Percentiles rank a stretch among this genome's conserved stretches.
Evolutionary conservation across 2,797 vertebrate genomes (phyloP).

Genomic region (Enteromius treurensis): DNA sequence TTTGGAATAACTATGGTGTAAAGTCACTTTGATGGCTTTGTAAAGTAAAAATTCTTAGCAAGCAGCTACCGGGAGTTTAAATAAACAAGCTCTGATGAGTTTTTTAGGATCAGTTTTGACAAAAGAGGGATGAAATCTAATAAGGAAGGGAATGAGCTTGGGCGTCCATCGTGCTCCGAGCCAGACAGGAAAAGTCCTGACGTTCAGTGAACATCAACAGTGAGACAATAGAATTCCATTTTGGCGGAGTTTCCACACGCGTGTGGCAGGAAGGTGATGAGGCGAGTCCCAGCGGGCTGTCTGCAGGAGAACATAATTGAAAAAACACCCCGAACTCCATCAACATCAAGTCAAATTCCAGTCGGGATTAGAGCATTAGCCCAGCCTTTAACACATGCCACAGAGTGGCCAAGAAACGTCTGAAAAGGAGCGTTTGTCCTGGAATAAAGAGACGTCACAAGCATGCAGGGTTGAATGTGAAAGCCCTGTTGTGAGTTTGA

Average conservation of each 20-base stretch:
- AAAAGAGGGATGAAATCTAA: slow-evolving; percentile 7
- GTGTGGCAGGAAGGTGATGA: slow-evolving; percentile 74
- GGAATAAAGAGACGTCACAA: slow-evolving; percentile 21
- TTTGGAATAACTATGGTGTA: neutral
- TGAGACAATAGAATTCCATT: slow-evolving; percentile 53
- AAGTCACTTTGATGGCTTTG: neutral
- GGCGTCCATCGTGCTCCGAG: slow-evolving; percentile 16
- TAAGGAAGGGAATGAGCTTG: slow-evolving; percentile 20
- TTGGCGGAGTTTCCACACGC: slow-evolving; percentile 73
- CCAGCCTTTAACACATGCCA: slow-evolving; percentile 9
- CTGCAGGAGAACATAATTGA: neutral
- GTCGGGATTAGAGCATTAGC: slow-evolving; percentile 23
- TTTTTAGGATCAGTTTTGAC: neutral
- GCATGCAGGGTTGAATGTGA: slow-evolving; percentile 2
- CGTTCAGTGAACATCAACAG: slow-evolving; percentile 54
- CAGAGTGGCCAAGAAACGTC: slow-evolving; percentile 13
- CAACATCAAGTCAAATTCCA: slow-evolving; percentile 39
- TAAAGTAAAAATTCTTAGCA: neutral
- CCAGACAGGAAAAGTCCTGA: slow-evolving; percentile 49
- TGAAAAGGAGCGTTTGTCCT: slow-evolving; percentile 25
- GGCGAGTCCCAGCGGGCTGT: slow-evolving; percentile 47
- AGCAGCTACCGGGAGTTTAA: neutral
- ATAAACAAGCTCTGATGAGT: neutral
- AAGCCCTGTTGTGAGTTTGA: slow-evolving; percentile 14
- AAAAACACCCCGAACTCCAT: slow-evolving; percentile 38